Conservation (phyloP, 1,140 invertebrate genomes). For the Aphaenogaster ashmeadi region DNA sequence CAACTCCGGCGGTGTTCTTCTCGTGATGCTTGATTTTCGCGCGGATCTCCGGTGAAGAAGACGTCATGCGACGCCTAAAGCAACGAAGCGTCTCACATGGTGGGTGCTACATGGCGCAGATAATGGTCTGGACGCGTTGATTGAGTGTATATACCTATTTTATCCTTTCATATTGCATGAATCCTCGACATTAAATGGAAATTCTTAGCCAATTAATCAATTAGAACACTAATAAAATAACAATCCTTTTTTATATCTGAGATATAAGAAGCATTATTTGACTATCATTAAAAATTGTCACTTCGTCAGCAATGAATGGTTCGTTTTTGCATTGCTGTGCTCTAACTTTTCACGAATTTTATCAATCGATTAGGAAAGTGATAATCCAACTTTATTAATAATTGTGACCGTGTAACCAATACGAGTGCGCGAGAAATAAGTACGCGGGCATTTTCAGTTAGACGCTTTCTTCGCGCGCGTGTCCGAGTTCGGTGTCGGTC, state of each 20-base stretch:
- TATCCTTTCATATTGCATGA: not conserved
- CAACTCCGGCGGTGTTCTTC: constrained; percentile 49
- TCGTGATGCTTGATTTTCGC: constrained; percentile 59
- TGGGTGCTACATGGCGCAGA: constrained; percentile 45
- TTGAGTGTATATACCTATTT: constrained; percentile 35
- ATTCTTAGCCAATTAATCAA: not conserved
- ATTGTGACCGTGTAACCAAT: not conserved
- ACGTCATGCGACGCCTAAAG: constrained; percentile 62
- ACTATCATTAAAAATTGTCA: not conserved
- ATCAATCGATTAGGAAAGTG: not conserved
- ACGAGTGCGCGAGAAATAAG: not conserved
- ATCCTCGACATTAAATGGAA: not conserved
- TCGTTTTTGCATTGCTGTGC: not conserved
- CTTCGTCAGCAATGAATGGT: not conserved
- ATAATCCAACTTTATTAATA: not conserved
- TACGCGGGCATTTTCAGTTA: constrained; percentile 46
- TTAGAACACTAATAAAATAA: not conserved
- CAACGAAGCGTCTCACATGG: constrained; percentile 46
- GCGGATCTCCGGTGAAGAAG: constrained; percentile 56
- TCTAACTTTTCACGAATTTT: not conserved
- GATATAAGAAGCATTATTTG: not conserved
- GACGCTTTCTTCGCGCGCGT: constrained; percentile 44
- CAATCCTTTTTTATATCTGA: not conserved
- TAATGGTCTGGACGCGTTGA: constrained; percentile 35
- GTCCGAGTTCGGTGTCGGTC: constrained; percentile 56